Base-by-base conservation (phyloP, 2,797 vertebrate species). In the Trachurus trachurus region DNA sequence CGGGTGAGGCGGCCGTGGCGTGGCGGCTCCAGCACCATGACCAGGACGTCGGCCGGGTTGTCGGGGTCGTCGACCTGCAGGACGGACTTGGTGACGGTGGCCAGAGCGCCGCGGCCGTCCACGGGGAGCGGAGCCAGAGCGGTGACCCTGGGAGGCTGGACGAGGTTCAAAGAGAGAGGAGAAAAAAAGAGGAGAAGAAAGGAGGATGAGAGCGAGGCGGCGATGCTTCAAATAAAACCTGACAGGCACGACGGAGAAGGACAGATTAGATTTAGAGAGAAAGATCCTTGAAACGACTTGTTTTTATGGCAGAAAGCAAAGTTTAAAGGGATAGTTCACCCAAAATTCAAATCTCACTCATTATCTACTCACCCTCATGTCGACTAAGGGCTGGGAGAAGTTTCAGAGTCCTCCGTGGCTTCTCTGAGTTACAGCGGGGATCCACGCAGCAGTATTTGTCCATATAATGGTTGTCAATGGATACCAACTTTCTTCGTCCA, bases 11-110 rank as follows among this genome's bases (percentile, higher is more conserved):
- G 92, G 59, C 98, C 98, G 0, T 96, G 95, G 4, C 2, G 93
- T 0, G 98, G 97, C 0, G 96, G 85, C 16, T 97, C 96, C 0
- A 98, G 83, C 59, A 99, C 94, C 83, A 94, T 77, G 19, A 99
- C 72, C 15, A 96, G 90, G 26, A 99, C 95, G 0, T 99, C 97
- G 16, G 96, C 90, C 0, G 96, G 93, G 34, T 99, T 99, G 94
- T 99, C 98, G 0, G 92, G 84, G 82, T 99, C 98, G 17, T 95
- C 93, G 31, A 99, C 89, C 15, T 95, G 95, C 15, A 99, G 94
- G 53, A 96, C 73, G 1, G 90, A 92, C 31, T 92, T 94, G 7
- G 96, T 96, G 58, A 99, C 29, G 66, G 82, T 52, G 0, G 92
- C 58, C 16, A 74, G 45, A 0, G 10, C 70, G 17, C 96, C 93